phyloP scores from a whole-genome alignment of 2,113 vertebrate genomes.

The Morone saxatilis region DNA sequence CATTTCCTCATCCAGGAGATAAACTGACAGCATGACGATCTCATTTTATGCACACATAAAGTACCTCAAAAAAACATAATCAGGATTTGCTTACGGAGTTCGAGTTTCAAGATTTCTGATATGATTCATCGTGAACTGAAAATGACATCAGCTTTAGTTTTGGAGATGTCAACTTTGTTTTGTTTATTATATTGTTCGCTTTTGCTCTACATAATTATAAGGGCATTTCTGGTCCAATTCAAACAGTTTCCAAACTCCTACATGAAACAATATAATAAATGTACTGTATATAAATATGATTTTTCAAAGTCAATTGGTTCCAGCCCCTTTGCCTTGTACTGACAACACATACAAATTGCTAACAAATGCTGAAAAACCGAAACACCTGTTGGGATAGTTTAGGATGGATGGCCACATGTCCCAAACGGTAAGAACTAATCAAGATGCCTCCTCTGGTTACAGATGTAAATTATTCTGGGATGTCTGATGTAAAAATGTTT shows the following conservation, averaged over 20 bases:
- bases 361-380: slow-evolving; percentile 49
- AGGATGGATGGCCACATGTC: background rate
- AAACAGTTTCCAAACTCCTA: background rate
- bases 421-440: background rate
- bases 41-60: background rate
- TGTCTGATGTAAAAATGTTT: background rate
- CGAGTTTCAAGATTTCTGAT: background rate
- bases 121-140: slow-evolving; percentile 3
- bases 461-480: slow-evolving; percentile 13
- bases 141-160: background rate
- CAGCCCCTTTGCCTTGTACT: slow-evolving; percentile 2
- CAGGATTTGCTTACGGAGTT: background rate
- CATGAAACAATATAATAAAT: background rate
- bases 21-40: slow-evolving; percentile 7
- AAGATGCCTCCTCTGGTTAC: slow-evolving; percentile 11
- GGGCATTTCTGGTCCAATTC: background rate
- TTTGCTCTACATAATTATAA: slow-evolving; percentile 8
- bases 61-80: background rate
- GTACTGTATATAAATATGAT: background rate
- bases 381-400: slow-evolving; percentile 54
- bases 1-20: slow-evolving; percentile 34
- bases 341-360: slow-evolving; percentile 42
- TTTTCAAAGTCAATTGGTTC: slow-evolving; percentile 34
- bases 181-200: background rate
- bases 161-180: slow-evolving; percentile 9